Conservation (phyloP, 2,888 invertebrate species). For the Hesperia comma region DNA sequence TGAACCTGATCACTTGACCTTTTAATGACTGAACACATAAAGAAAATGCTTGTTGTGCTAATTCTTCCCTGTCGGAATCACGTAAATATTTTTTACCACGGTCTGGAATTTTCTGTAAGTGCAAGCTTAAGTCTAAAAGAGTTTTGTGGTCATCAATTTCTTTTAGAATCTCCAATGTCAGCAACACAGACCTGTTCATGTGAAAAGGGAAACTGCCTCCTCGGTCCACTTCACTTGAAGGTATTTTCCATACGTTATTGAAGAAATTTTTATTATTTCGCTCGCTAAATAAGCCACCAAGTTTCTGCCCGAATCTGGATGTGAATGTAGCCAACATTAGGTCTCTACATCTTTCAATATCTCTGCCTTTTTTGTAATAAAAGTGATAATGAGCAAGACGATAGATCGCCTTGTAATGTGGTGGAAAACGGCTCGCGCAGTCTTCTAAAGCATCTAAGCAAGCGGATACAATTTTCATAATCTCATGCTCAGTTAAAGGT, state of each 20-base stretch:
- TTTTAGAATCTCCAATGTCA: conserved; percentile 91
- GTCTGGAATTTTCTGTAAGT: conserved; percentile 92
- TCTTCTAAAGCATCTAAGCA: conserved; percentile 92
- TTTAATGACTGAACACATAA: conserved; percentile 88
- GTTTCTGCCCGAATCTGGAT: conserved; percentile 86
- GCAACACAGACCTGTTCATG: conserved; percentile 92
- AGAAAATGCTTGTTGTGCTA: conserved; percentile 91
- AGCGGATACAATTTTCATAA: conserved; percentile 85
- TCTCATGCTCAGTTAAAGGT: conserved; percentile 79
- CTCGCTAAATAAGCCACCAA: conserved; percentile 93
- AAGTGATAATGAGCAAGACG: conserved; percentile 93
- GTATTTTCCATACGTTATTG: conserved; percentile 97
- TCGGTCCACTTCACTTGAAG: conserved; percentile 94
- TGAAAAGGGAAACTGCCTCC: conserved; percentile 96
- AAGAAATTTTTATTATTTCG: conserved; percentile 94
- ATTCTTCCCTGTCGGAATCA: conserved; percentile 91
- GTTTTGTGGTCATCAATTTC: conserved; percentile 91
- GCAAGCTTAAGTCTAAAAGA: conserved; percentile 90
- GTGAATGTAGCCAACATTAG: conserved; percentile 88
- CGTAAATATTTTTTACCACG: conserved; percentile 94
- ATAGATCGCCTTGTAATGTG: conserved; percentile 97
- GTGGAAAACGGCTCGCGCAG: conserved; percentile 93
- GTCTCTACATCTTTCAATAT: conserved; percentile 88
- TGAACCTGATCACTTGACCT: conserved; percentile 83
- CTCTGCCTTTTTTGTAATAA: conserved; percentile 87